Percentiles rank a stretch among this genome's conserved stretches.
Conservation (phyloP, 1,140 invertebrate genomes). For the Cydia splendana region DNA sequence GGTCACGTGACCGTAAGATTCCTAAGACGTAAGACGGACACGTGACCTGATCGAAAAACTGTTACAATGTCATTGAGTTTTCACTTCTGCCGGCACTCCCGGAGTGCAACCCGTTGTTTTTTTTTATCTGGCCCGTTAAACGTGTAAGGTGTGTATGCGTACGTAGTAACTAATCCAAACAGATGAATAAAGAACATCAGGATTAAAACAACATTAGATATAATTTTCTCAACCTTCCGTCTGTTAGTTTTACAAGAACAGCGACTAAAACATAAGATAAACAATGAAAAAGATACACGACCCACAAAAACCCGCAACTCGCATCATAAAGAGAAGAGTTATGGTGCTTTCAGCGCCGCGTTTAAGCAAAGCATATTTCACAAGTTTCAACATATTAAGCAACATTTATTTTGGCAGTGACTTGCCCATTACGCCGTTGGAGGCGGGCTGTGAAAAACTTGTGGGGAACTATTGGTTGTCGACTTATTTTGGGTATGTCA, state of each 20-base stretch:
- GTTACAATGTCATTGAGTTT: no score
- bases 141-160: neutral
- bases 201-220: neutral
- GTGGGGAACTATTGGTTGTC: conserved; percentile 44
- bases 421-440: conserved; percentile 66
- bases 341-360: conserved; percentile 76
- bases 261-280: conserved; percentile 45
- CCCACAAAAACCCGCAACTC: conserved; percentile 60
- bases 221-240: neutral
- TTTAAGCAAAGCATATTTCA: conserved; percentile 78
- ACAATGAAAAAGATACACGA: conserved; percentile 67
- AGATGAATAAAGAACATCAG: neutral
- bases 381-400: conserved; percentile 78
- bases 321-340: conserved; percentile 73
- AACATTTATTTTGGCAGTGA: conserved; percentile 79
- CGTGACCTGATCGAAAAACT: no score
- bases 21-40: no score
- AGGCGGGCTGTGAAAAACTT: conserved; percentile 63
- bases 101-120: no score
- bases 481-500: neutral
- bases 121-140: no score
- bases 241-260: conserved; percentile 20
- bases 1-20: no score
- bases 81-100: no score
- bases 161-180: neutral